phyloP scores from a whole-genome alignment of 2,888 invertebrate genomes.

The Zonitis immaculata region DNA sequence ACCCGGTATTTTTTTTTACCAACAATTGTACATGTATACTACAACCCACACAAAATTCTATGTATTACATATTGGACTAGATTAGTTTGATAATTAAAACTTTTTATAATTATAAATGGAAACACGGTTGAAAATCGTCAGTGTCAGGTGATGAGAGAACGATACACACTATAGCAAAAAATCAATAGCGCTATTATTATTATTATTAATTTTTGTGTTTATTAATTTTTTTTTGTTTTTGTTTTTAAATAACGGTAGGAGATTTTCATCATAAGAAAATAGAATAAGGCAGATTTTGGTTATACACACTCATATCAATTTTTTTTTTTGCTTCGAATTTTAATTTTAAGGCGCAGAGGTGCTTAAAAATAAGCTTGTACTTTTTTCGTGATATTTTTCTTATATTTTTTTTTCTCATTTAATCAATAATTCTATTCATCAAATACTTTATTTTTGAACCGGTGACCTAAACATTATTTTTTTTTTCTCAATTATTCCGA shows the following conservation, averaged over 20 bases:
- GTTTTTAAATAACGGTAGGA: slow-evolving; percentile 47
- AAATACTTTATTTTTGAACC: slow-evolving; percentile 48
- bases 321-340: slow-evolving; percentile 51
- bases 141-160: slow-evolving; percentile 49
- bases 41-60: slow-evolving; percentile 56
- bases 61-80: slow-evolving; percentile 53
- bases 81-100: slow-evolving; percentile 50
- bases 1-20: slow-evolving; percentile 46
- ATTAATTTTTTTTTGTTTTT: neutral
- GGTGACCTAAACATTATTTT: slow-evolving; percentile 52
- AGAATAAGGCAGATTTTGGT: slow-evolving; percentile 68
- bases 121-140: slow-evolving; percentile 50
- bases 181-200: slow-evolving; percentile 45
- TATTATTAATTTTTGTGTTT: neutral
- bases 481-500: slow-evolving; percentile 41
- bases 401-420: slow-evolving; percentile 31
- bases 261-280: slow-evolving; percentile 58
- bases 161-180: slow-evolving; percentile 49
- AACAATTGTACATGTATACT: slow-evolving; percentile 56
- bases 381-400: slow-evolving; percentile 59
- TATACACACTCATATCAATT: slow-evolving; percentile 55
- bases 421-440: slow-evolving; percentile 4
- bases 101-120: slow-evolving; percentile 32
- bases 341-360: slow-evolving; percentile 70
- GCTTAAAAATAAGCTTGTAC: slow-evolving; percentile 68